phyloP scores from a whole-genome alignment of 2,113 vertebrate genomes.

The Caracal caracal region DNA sequence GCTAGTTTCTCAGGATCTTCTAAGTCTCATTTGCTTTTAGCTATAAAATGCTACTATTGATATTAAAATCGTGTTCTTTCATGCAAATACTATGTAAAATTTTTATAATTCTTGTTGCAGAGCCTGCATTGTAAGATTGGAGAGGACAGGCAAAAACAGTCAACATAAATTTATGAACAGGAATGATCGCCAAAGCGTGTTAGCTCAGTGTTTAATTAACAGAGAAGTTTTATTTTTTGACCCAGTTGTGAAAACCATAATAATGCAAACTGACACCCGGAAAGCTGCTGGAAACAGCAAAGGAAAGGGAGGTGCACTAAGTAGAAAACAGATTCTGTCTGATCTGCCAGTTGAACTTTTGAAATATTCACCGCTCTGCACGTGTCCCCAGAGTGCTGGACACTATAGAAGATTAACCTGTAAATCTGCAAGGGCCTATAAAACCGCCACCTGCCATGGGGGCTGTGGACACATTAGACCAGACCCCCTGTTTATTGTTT shows the following conservation, averaged over 20 bases:
- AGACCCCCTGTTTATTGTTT: not conserved
- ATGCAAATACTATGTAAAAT: not conserved
- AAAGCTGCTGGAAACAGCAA: not conserved
- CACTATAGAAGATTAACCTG: not conserved
- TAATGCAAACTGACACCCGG: not conserved
- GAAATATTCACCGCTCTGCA: not conserved
- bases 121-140: not conserved
- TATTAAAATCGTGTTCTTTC: slow-evolving; percentile 10
- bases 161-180: not conserved
- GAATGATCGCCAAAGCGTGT: not conserved
- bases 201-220: not conserved
- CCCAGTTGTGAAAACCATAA: not conserved
- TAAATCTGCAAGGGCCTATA: not conserved
- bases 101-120: not conserved
- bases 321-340: not conserved
- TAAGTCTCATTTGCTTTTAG: slow-evolving; percentile 32
- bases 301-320: not conserved
- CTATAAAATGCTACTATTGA: not conserved
- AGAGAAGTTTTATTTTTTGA: not conserved
- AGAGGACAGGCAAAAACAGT: not conserved
- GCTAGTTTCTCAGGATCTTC: not conserved
- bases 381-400: not conserved
- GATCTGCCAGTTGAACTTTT: not conserved
- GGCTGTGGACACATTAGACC: not conserved
- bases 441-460: not conserved